phyloP scores from a whole-genome alignment of 1,140 invertebrate genomes.

The Temnothorax longispinosus region DNA sequence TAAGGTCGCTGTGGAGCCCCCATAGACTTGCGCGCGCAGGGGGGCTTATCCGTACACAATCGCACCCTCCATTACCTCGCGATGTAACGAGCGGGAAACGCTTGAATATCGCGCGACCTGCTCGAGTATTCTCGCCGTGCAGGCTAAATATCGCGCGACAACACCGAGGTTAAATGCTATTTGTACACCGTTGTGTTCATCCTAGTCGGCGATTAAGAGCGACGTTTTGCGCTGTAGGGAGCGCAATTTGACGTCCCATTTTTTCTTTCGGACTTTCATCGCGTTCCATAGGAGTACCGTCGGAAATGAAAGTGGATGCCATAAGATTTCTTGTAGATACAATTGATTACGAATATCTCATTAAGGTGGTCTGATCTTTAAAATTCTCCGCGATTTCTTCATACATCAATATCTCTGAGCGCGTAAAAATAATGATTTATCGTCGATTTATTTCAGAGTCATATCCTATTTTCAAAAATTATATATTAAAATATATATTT shows the following conservation, averaged over 20 bases:
- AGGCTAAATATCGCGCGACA: conserved; percentile 22
- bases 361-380: not conserved
- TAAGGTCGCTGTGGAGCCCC: not conserved
- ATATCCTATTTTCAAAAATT: not conserved
- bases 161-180: conserved; percentile 13
- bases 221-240: not conserved
- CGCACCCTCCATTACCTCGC: conserved; percentile 6
- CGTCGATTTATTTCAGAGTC: not conserved
- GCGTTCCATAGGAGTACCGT: not conserved
- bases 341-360: not conserved
- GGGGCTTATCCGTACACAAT: conserved; percentile 46
- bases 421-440: not conserved
- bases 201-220: conserved; percentile 23
- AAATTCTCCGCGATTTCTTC: not conserved
- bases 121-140: not conserved
- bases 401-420: not conserved
- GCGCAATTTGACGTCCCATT: not conserved
- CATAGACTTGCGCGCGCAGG: not conserved
- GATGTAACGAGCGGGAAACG: conserved; percentile 38
- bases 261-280: not conserved
- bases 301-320: not conserved
- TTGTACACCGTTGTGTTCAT: conserved; percentile 37
- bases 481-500: not conserved
- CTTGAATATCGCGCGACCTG: conserved; percentile 18
- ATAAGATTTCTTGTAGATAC: not conserved